Evolutionary conservation across 2,888 invertebrate species (phyloP).

Genomic region (Toxonevra muliebris): DNA sequence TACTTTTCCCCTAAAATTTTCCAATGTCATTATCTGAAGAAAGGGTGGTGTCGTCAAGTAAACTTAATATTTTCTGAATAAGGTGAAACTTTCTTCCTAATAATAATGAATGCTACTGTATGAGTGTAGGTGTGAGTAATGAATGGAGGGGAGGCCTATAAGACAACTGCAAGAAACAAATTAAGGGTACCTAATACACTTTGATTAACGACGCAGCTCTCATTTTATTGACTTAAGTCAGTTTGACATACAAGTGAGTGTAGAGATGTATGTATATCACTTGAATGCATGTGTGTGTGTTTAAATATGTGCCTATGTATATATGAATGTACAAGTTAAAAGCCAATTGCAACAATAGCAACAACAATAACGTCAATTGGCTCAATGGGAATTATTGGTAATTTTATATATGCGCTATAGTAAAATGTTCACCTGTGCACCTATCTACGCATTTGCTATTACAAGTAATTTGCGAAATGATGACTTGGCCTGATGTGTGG

Average conservation of each 20-base stretch:
- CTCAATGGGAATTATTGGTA: constrained; percentile 26
- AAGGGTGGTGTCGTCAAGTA: too few relatives aligned
- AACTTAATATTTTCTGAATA: too few relatives aligned
- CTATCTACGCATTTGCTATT: constrained; percentile 13
- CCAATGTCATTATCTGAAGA: too few relatives aligned
- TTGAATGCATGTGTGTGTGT: constrained; percentile 5
- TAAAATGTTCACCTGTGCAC: constrained; percentile 15
- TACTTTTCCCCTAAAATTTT: too few relatives aligned
- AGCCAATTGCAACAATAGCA: not conserved
- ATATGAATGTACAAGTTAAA: not conserved
- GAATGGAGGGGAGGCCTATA: too few relatives aligned
- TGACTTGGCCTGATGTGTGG: constrained; percentile 18
- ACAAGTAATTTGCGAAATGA: constrained; percentile 32
- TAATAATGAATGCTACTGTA: too few relatives aligned
- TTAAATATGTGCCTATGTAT: not conserved
- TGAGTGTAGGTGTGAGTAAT: too few relatives aligned
- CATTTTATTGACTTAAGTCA: constrained; percentile 53
- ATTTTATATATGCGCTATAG: constrained; percentile 17
- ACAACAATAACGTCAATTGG: too few relatives aligned
- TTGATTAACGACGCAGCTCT: constrained; percentile 54
- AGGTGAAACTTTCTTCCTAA: too few relatives aligned
- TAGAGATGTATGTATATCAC: too few relatives aligned
- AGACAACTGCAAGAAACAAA: not conserved
- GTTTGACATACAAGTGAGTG: not conserved
- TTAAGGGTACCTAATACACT: constrained; percentile 55